Evolutionary conservation across 2,797 vertebrate species (phyloP), one percentile per base, ranked within the genome.

Genomic region (Chelon auratus): DNA sequence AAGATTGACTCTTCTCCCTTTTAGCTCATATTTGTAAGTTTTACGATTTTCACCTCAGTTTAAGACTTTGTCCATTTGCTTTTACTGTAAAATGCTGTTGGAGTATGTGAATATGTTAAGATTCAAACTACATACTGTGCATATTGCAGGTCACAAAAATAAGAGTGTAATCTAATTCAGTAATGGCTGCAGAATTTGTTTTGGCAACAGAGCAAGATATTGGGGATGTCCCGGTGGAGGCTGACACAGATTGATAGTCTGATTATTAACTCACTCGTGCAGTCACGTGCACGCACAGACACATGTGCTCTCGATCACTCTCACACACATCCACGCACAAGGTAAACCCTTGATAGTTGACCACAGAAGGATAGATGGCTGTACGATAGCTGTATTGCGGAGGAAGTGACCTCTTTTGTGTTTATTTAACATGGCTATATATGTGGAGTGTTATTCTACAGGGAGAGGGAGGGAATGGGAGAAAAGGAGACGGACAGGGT

Each of bases 341-440:
- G 45, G 48, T 58, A 71, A 83, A 79, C 66, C 45, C 80, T 69
- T 74, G 80, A 67, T 79, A 75, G 74, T 62, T 82, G 68, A 83
- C 80, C 77, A 66, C 77, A 83, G 71, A 81, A 75, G 71, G 81
- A 88, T 84, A 80, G 72, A 88, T 87, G 78, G 30, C 65, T 78
- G 61, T 6, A 50, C 7, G 78, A 86, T 77, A 69, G 76, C 75
- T 76, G 71, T 73, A 85, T 83, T 82, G 78, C 11, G 14, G 84
- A 90, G 86, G 83, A 92, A 92, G 77, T 89, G 83, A 92, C 87
- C 83, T 89, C 77, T 83, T 71, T 63, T 42, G 37, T 92, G 88
- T 93, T 92, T 92, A 86, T 93, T 90, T 90, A 89, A 88, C 86
- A 84, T 87, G 65, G 68, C 75, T 87, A 58, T 88, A 84, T 86